Evolutionary conservation across 2,888 invertebrate genomes (phyloP).

Genomic region (Monopis laevigella): DNA sequence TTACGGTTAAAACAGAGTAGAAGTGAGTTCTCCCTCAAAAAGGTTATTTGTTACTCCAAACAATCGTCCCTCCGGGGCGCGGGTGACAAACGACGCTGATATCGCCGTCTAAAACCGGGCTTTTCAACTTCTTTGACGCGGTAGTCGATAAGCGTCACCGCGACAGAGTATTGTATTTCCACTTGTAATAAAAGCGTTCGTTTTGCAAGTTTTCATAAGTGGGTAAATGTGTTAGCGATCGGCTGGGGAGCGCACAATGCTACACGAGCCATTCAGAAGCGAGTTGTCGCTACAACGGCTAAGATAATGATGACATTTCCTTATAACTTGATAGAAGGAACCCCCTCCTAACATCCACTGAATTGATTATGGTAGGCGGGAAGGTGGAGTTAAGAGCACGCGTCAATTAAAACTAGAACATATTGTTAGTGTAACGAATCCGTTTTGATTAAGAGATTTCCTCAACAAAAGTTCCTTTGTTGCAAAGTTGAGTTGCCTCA

Average conservation of each 20-base stretch:
- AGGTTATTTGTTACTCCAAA: conserved; percentile 51
- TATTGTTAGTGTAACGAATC: conserved; percentile 2
- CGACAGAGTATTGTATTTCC: conserved; percentile 32
- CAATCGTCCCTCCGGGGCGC: conserved; percentile 50
- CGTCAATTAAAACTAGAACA: conserved; percentile 12
- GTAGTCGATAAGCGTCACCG: conserved; percentile 49
- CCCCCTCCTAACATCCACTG: conserved; percentile 20
- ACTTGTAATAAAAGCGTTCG: conserved; percentile 40
- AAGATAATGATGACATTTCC: conserved; percentile 50
- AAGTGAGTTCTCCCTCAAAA: conserved; percentile 32
- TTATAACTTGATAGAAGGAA: conserved; percentile 20
- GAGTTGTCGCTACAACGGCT: conserved; percentile 37
- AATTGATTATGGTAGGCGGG: conserved; percentile 12
- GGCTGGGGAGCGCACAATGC: conserved; percentile 25
- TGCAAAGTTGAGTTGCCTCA: conserved; percentile 1
- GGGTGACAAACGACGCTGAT: conserved; percentile 58
- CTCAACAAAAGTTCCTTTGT: conserved; percentile 4
- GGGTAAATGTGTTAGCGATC: conserved; percentile 64
- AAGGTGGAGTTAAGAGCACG: conserved; percentile 8
- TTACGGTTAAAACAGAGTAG: no score
- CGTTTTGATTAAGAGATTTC: conserved; percentile 3
- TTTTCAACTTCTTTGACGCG: conserved; percentile 63
- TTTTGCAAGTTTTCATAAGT: conserved; percentile 65
- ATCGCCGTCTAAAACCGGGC: conserved; percentile 53
- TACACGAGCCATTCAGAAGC: conserved; percentile 26